A percentile compares a stretch with the other conserved stretches of the same genome.
phyloP scores from a whole-genome alignment of 2,797 vertebrate genomes.

The Helicolenus hilgendorfi region DNA sequence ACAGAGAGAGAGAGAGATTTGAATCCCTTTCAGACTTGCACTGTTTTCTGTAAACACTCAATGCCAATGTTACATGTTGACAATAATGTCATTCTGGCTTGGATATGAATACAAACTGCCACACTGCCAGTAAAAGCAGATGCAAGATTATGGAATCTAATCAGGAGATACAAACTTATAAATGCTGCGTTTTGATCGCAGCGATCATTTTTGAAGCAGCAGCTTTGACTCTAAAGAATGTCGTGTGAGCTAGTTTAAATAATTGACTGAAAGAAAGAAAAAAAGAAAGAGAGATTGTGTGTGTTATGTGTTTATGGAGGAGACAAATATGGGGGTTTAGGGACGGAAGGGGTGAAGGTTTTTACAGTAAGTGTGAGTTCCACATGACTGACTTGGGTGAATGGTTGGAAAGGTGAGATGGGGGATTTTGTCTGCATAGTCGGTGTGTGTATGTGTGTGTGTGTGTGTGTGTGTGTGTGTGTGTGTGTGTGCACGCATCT shows the following conservation, averaged over 20 bases:
- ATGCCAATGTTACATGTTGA: not conserved
- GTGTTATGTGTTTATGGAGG: not conserved
- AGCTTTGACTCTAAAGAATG: not conserved
- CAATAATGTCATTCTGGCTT: not conserved
- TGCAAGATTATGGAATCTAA: not conserved
- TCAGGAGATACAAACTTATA: not conserved
- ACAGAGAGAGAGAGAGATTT: not conserved
- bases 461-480: not conserved
- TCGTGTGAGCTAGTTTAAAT: not conserved
- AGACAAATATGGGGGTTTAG: not conserved
- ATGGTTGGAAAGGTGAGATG: not conserved
- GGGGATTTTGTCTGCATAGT: constrained; percentile 9
- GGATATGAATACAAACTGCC: not conserved
- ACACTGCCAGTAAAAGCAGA: not conserved
- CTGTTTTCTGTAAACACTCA: not conserved
- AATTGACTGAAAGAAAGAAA: not conserved
- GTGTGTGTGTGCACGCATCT: not conserved
- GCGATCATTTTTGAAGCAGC: not conserved
- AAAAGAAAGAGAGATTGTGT: not conserved
- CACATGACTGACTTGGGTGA: constrained; percentile 30
- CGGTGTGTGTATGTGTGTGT: not conserved
- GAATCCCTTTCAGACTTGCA: not conserved
- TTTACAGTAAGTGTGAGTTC: constrained; percentile 21
- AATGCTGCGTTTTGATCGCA: not conserved
- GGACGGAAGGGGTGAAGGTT: not conserved